Evolutionary conservation across 1,140 invertebrate species (phyloP), one percentile per base, ranked within the genome.

Genomic region (Camponotus floridanus): DNA sequence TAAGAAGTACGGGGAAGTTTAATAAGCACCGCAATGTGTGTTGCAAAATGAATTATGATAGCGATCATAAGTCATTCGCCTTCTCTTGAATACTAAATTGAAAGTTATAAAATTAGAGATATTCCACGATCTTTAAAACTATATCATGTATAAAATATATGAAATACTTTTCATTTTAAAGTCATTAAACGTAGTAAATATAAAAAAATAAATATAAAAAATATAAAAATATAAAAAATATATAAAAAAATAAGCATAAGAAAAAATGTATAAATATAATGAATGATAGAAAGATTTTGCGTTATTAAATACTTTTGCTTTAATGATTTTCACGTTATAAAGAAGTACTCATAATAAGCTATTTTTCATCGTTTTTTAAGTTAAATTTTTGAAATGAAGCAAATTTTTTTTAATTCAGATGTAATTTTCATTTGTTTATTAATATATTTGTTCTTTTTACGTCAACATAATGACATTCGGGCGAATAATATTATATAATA

Each of bases 11-110:
- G 21, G 5, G 9, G 13, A 83, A 83, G 18, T 83, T 83, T 83
- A 83, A 83, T 74, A 61, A 62, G 57, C 45, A 48, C 42, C 68
- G 39, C 68, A 33, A 48, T 74, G 36, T 48, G 42, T 59, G 55
- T 61, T 42, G 31, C 15, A 55, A 68, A 70, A 79, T 65, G 42
- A 39, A 2, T 51, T 51, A 18, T 73, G 36, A n/a, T 51, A 73
- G 48, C 55, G 57, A 83, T 18, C 26, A 18, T 31, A 31, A 48
- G 67, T 11, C 21, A 18, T 55, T 51, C 33, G 15, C 31, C 26
- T 73, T 55, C 48, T 51, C 33, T 73, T 36, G 55, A 73, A 83
- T 61, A 15, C 15, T 26, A 33, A 36, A 45, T 74, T 74, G 33
- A 61, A 73, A 83, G 7, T 62, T 62, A 2, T n/a, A 7, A 83